A percentile compares a stretch with the other conserved stretches of the same genome.
These are phyloP conservation scores for Rhabdophis nuchalis DNA, from an alignment of 2,797 vertebrate species.

Conservation along the genomic window DNA sequence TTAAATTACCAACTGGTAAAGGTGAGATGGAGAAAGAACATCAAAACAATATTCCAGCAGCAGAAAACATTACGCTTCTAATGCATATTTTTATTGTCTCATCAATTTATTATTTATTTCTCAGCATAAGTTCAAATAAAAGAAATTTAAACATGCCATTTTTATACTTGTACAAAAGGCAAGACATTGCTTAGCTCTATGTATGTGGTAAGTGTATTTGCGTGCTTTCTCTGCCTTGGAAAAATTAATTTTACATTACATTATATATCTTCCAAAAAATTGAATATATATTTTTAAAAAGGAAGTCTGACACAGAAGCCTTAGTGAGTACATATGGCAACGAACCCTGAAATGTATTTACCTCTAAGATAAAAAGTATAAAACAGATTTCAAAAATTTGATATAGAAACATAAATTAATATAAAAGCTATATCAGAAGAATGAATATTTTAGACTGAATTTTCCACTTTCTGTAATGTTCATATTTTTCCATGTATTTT, in stretches of 20 bases:
- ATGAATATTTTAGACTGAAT: background rate
- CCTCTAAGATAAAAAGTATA: conserved; percentile 12
- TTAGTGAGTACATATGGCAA: background rate
- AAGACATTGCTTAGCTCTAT: background rate
- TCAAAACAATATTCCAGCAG: background rate
- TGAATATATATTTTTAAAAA: background rate
- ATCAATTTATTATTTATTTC: conserved; percentile 36
- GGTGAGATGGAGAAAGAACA: background rate
- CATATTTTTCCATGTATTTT: background rate
- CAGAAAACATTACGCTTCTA: conserved; percentile 27
- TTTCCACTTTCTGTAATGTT: background rate
- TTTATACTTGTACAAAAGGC: background rate
- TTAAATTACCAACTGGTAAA: conserved; percentile 7
- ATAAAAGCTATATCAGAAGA: background rate
- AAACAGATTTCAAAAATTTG: background rate
- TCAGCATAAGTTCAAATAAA: conserved; percentile 21
- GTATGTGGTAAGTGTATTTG: background rate
- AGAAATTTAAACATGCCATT: conserved; percentile 2
- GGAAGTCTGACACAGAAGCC: background rate
- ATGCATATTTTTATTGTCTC: conserved; percentile 19
- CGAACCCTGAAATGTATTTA: conserved; percentile 21
- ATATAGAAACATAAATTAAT: background rate
- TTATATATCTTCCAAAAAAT: background rate
- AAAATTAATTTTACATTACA: background rate
- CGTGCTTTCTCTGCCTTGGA: background rate